These are phyloP conservation scores for Torymus auratus DNA, from an alignment of 2,888 invertebrate species.

Conservation along the genomic window DNA sequence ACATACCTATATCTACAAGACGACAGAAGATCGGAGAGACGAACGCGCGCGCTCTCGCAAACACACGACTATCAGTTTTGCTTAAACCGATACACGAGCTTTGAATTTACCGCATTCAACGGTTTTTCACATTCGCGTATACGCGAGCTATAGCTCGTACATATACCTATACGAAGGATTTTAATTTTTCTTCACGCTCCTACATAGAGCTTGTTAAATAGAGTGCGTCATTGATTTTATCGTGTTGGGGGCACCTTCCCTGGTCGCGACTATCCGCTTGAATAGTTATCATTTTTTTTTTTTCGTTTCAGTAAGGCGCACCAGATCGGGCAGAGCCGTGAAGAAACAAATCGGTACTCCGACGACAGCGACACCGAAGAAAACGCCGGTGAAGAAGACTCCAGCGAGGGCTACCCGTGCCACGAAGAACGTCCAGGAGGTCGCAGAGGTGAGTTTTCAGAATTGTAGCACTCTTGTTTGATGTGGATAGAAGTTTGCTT, in stretches of 20 bases:
- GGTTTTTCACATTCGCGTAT: too few species aligned
- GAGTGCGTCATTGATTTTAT: too few species aligned
- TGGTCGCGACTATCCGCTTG: neutral
- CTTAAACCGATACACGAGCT: too few species aligned
- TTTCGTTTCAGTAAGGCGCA: conserved; percentile 77
- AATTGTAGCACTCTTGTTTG: neutral
- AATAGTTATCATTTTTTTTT: neutral
- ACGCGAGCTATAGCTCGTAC: too few species aligned
- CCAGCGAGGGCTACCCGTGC: conserved; percentile 68
- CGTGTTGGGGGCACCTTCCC: too few species aligned
- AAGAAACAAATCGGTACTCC: conserved; percentile 60
- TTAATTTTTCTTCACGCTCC: too few species aligned
- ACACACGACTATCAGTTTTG: neutral
- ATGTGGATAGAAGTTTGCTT: too few species aligned
- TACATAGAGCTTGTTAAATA: too few species aligned
- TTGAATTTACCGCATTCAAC: too few species aligned
- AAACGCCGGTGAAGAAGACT: conserved; percentile 70
- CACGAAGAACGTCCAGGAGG: conserved; percentile 65
- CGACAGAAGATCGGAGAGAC: too few species aligned
- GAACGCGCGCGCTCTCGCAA: conserved; percentile 2
- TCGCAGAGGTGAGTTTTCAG: conserved; percentile 68
- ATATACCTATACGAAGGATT: too few species aligned
- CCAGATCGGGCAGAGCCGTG: conserved; percentile 79
- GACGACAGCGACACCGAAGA: conserved; percentile 65
- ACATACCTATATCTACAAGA: too few species aligned